Conservation (phyloP, 1,140 invertebrate genomes). For the Ceratitis capitata region DNA sequence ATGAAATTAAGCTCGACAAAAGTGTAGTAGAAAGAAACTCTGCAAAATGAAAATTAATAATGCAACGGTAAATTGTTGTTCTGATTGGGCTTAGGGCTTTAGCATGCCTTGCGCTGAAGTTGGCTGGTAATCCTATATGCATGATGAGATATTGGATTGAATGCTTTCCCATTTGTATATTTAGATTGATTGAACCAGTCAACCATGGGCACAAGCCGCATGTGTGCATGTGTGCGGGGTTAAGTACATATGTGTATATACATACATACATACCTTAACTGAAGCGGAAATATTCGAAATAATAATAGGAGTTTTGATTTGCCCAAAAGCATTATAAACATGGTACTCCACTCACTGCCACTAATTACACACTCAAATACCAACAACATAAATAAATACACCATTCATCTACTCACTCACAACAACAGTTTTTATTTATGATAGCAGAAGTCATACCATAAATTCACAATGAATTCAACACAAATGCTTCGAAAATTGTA, state of each 20-base stretch:
- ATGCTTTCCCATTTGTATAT: not conserved
- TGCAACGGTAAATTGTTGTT: not conserved
- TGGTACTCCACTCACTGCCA: not conserved
- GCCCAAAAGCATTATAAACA: not conserved
- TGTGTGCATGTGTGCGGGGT: not conserved
- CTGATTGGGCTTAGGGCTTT: not conserved
- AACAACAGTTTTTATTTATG: not conserved
- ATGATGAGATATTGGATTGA: constrained; percentile 20
- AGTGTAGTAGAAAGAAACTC: not conserved
- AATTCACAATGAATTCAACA: not conserved
- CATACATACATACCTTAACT: too few relatives aligned
- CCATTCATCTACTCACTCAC: not conserved
- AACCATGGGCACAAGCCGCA: not conserved
- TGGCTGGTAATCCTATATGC: not conserved
- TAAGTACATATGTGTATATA: not conserved
- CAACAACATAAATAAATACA: not conserved
- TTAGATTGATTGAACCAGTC: not conserved
- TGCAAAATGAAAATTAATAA: constrained; percentile 30
- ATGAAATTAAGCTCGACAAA: not conserved
- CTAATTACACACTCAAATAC: not conserved
- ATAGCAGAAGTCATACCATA: not conserved
- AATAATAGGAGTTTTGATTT: not conserved
- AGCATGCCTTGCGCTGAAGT: not conserved
- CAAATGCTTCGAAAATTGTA: not conserved
- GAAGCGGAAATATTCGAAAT: not conserved